These are phyloP conservation scores for Caenorhabditis sp. DNA, from an alignment of 2,888 invertebrate species.

Conservation along the genomic window DNA sequence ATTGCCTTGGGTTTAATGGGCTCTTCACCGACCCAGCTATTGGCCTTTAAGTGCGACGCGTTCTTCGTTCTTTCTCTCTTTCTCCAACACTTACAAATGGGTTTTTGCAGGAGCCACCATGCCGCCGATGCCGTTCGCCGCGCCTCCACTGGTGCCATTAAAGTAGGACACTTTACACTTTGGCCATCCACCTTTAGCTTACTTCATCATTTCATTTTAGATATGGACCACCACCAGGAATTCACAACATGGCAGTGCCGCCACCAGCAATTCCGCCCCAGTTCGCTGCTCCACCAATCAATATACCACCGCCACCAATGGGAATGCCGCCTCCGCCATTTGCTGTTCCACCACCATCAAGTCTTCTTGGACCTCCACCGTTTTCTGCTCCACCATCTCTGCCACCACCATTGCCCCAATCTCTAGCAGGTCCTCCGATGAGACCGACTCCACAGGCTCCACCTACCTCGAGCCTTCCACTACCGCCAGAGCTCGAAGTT, in stretches of 20 bases:
- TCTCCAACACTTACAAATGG: conserved; percentile 22
- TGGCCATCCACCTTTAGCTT: conserved; percentile 23
- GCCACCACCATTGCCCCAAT: background rate
- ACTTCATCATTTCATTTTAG: conserved; percentile 31
- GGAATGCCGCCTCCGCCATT: conserved; percentile 7
- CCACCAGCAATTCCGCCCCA: conserved; percentile 39
- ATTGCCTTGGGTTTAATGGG: background rate
- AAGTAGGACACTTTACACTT: conserved; percentile 58
- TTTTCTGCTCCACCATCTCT: background rate
- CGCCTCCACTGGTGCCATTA: conserved; percentile 38
- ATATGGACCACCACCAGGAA: conserved; percentile 28
- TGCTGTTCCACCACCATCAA: conserved; percentile 19
- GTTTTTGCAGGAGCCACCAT: conserved; percentile 45
- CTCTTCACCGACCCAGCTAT: conserved; percentile 9
- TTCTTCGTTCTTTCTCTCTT: conserved; percentile 3
- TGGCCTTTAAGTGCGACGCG: conserved; percentile 4
- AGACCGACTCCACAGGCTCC: conserved; percentile 15
- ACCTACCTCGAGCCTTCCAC: conserved; percentile 7
- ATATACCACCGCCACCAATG: conserved; percentile 42
- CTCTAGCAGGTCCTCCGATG: conserved; percentile 6
- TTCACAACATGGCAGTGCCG: conserved; percentile 52
- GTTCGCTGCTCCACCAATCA: conserved; percentile 26
- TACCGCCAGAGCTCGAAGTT: background rate
- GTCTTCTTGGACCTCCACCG: conserved; percentile 22
- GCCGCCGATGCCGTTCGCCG: conserved; percentile 43